Evolutionary conservation across 2,797 vertebrate species (phyloP).

Genomic region (Sebastes baramenuke): DNA sequence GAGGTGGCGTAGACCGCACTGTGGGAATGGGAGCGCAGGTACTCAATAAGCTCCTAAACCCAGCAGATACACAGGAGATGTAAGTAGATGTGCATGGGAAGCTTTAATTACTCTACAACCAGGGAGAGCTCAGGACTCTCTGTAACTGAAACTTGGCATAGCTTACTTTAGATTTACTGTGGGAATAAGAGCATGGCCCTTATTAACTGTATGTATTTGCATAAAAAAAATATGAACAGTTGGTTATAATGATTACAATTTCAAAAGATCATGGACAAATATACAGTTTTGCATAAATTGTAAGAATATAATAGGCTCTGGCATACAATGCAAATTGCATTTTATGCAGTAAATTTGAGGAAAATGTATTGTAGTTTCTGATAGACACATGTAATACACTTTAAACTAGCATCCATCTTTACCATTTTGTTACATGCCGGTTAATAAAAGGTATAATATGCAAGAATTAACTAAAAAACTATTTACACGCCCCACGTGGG

Average conservation of each 20-base stretch:
- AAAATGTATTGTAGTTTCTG: background rate
- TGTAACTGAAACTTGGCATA: background rate
- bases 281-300: background rate
- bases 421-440: background rate
- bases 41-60: constrained; percentile 90
- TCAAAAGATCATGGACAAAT: background rate
- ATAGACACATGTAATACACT: background rate
- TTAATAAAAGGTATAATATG: background rate
- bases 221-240: background rate
- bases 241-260: background rate
- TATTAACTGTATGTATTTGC: background rate
- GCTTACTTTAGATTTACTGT: background rate
- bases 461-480: too few species aligned
- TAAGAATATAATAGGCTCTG: background rate
- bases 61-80: constrained; percentile 44
- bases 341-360: background rate
- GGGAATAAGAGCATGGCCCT: background rate
- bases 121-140: background rate
- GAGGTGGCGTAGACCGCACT: constrained; percentile 90
- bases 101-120: background rate
- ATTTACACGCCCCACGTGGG: too few species aligned
- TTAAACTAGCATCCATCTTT: background rate
- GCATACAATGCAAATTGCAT: background rate
- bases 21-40: constrained; percentile 90
- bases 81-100: background rate